Conservation (phyloP, 2,797 vertebrate genomes). For the Melanotaenia maccullochi region DNA sequence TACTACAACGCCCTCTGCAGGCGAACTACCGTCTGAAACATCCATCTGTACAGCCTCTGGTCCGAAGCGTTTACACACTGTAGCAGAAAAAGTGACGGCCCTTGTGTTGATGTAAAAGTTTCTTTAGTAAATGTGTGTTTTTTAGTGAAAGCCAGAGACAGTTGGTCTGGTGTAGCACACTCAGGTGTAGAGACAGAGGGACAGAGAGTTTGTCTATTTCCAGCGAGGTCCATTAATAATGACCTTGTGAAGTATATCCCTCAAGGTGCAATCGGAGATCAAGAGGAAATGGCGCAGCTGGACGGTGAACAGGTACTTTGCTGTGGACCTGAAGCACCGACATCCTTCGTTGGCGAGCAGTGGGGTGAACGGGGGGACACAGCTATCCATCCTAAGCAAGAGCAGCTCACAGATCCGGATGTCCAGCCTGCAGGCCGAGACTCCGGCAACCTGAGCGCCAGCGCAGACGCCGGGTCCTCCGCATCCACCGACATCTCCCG, state of each 20-base stretch:
- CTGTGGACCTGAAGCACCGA: slow-evolving; percentile 98
- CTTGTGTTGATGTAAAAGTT: background rate
- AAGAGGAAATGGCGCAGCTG: slow-evolving; percentile 99
- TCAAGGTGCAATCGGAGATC: slow-evolving; percentile 99
- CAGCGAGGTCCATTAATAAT: slow-evolving; percentile 87
- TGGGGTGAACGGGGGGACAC: slow-evolving; percentile 97
- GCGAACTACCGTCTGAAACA: background rate
- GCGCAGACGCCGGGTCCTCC: background rate
- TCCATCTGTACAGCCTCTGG: background rate
- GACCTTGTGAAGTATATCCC: slow-evolving; percentile 92
- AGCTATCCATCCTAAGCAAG: slow-evolving; percentile 99
- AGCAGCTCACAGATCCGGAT: slow-evolving; percentile 99
- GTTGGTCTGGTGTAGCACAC: slow-evolving; percentile 71
- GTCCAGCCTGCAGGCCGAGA: slow-evolving; percentile 96
- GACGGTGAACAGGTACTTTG: slow-evolving; percentile 99
- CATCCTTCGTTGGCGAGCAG: slow-evolving; percentile 98
- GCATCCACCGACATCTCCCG: background rate
- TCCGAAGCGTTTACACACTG: background rate
- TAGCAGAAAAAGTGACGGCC: background rate
- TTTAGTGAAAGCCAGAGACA: background rate
- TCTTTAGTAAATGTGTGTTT: background rate
- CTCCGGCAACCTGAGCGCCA: slow-evolving; percentile 88
- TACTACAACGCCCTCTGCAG: background rate
- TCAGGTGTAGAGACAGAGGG: slow-evolving; percentile 82
- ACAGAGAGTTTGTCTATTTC: slow-evolving; percentile 62